phyloP scores from a whole-genome alignment of 2,888 invertebrate species.

The Plemyria rubiginata region DNA sequence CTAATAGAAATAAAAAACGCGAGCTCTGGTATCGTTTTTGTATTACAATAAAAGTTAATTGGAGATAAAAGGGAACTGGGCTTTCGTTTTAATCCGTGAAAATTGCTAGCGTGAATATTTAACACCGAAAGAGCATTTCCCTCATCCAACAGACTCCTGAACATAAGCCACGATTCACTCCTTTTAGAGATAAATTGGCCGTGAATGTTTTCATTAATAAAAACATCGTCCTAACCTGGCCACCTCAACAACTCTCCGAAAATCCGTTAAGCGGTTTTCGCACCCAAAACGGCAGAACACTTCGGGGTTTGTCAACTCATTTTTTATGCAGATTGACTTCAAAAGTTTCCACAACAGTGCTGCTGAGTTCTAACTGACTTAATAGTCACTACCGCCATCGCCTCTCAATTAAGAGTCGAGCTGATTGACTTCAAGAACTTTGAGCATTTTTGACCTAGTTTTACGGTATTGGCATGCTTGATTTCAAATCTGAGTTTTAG shows the following conservation, averaged over 20 bases:
- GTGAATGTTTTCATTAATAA: conserved; percentile 24
- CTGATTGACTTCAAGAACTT: conserved; percentile 55
- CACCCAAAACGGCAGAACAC: conserved; percentile 47
- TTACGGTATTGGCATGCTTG: conserved; percentile 42
- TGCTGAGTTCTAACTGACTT: conserved; percentile 56
- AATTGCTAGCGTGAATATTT: conserved; percentile 20
- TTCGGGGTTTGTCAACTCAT: conserved; percentile 57
- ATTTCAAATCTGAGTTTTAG: conserved; percentile 44
- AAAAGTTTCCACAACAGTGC: conserved; percentile 57
- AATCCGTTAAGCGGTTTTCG: conserved; percentile 55
- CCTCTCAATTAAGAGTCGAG: conserved; percentile 55
- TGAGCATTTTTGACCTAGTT: conserved; percentile 55
- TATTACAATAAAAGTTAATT: conserved; percentile 4
- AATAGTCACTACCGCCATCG: conserved; percentile 49
- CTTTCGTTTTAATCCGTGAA: conserved; percentile 5
- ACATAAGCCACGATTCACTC: conserved; percentile 19
- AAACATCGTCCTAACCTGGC: conserved; percentile 28
- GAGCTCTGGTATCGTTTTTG: background rate
- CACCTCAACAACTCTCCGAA: conserved; percentile 24
- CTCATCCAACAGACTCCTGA: conserved; percentile 13
- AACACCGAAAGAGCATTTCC: conserved; percentile 10
- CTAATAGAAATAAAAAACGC: background rate
- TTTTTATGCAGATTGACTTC: conserved; percentile 68
- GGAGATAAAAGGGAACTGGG: conserved; percentile 1
- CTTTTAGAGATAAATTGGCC: conserved; percentile 19